Evolutionary conservation across 2,113 vertebrate genomes (phyloP), one percentile per base, ranked within the genome.

Genomic region (Gambusia holbrooki): DNA sequence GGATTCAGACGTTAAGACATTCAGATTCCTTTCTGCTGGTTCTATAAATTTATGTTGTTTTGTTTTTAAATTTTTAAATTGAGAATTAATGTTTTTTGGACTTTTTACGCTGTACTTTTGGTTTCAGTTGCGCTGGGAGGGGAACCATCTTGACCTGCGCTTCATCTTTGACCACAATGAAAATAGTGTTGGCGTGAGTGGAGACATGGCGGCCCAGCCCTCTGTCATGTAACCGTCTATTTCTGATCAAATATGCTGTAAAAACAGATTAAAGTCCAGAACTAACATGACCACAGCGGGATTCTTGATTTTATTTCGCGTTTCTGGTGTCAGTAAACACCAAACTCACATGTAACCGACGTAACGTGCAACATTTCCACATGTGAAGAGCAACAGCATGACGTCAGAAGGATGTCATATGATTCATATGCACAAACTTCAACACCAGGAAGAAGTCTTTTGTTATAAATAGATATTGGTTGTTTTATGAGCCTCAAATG

Each of bases 161-260:
- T 1, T 10, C 0, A 0, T 62, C 79, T 91, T 84, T 71, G 80
- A 64, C 64, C 29, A 64, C 75, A 76, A 65, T 73, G 69, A 85
- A 89, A 72, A 74, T 66, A 37, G 60, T 54, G 66, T 73, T 74
- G 6, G 17, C 62, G 14, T 81, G 81, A 79, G 91, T 87, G 77
- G 90, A 69, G 83, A 74, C 77, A 82, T 81, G 73, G 58, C 64
- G 58, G 70, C n/a, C 72, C 79, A 29, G 62, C 80, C 85, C 69
- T 81, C 72, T 11, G 48, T 73, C 62, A 87, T 61, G 15, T 14
- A 84, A 48, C 51, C n/a, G 27, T 76, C 27, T 27, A 25, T 76
- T 42, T 77, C 62, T 19, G 40, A 67, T 76, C 74, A 65, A 68
- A 80, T 17, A 45, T 29, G 30, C 7, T 4, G 42, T 4, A 25